phyloP scores from a whole-genome alignment of 1,140 invertebrate genomes.

The Leucophenga varia region DNA sequence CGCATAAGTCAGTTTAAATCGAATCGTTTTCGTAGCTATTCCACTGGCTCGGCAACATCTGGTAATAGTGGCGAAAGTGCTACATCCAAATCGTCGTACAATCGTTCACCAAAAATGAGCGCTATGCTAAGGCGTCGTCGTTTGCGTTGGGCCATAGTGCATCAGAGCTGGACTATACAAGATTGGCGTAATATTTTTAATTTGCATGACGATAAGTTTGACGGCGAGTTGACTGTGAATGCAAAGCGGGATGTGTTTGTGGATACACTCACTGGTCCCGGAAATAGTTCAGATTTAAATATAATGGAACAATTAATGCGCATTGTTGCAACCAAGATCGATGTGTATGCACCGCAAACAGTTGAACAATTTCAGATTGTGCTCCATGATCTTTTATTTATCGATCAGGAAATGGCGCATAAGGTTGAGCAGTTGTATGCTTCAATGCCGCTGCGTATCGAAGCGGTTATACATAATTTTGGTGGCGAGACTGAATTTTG shows the following conservation, averaged over 20 bases:
- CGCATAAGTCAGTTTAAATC: slow-evolving; percentile 34
- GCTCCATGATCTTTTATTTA: slow-evolving; percentile 38
- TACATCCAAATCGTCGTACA: too few relatives aligned
- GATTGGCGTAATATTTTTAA: slow-evolving; percentile 45
- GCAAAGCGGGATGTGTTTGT: slow-evolving; percentile 31
- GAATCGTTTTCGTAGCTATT: not conserved
- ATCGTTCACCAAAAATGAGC: slow-evolving; percentile 12
- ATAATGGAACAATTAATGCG: slow-evolving; percentile 34
- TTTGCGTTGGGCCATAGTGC: slow-evolving; percentile 30
- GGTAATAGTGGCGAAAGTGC: not conserved
- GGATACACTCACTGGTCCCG: slow-evolving; percentile 32
- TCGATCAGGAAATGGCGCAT: slow-evolving; percentile 30
- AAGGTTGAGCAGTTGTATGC: slow-evolving; percentile 33
- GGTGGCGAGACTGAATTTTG: too few relatives aligned
- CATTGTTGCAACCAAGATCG: slow-evolving; percentile 32
- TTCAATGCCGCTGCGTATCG: slow-evolving; percentile 33
- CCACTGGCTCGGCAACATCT: not conserved
- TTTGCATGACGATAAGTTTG: slow-evolving; percentile 33
- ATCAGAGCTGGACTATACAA: slow-evolving; percentile 30
- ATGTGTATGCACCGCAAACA: slow-evolving; percentile 25
- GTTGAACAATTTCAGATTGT: slow-evolving; percentile 27
- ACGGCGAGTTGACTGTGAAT: not conserved
- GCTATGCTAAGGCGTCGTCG: slow-evolving; percentile 6
- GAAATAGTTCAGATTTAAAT: slow-evolving; percentile 24
- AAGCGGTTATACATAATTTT: slow-evolving; percentile 22